Evolutionary conservation across 30 jellyfish, hydroid and myxozoan genomes (phyloP).

Genomic region (Hydra vulgaris): DNA sequence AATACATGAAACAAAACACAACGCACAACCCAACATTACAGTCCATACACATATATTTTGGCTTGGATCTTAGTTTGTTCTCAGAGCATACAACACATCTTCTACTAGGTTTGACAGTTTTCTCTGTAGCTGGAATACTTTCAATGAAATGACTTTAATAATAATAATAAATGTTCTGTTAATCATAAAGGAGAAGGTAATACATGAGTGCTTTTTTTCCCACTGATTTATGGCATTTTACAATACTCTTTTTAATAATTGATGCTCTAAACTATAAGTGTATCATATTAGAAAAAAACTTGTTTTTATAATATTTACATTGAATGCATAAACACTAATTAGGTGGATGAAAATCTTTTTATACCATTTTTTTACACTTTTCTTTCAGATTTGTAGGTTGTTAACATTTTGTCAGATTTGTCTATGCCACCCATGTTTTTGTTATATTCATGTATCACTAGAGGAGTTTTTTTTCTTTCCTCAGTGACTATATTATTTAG

Average conservation of each 20-base stretch:
- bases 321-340: neutral
- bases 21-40: conserved; percentile 20
- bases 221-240: neutral
- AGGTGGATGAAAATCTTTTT: neutral
- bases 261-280: neutral
- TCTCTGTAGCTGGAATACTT: conserved; percentile 15
- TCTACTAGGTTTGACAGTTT: too few species aligned
- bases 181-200: conserved; percentile 1
- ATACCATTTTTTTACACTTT: conserved; percentile 9
- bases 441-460: neutral
- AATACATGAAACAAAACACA: conserved; percentile 1
- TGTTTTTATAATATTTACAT: neutral
- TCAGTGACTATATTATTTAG: neutral
- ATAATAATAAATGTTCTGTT: too few species aligned
- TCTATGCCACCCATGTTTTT: conserved; percentile 8
- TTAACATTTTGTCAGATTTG: neutral
- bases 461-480: neutral
- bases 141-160: conserved; percentile 11
- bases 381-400: neutral
- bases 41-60: conserved; percentile 17
- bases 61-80: conserved; percentile 10
- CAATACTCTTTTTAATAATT: neutral
- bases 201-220: conserved; percentile 2
- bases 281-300: neutral
- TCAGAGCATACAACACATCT: conserved; percentile 12